Evolutionary conservation across 1,140 invertebrate species (phyloP).

Genomic region (Magallana ariakensis): DNA sequence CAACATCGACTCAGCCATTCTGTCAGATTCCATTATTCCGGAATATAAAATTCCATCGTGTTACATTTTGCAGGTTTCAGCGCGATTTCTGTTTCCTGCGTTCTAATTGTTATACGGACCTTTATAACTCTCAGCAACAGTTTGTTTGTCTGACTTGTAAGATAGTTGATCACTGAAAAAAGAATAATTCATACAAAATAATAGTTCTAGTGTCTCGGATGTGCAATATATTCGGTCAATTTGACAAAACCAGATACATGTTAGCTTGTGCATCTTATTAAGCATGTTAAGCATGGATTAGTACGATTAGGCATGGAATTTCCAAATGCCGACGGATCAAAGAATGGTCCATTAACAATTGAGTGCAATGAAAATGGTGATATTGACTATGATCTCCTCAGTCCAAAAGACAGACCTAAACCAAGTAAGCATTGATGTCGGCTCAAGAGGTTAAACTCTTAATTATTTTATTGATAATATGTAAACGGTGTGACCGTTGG

Average conservation of each 20-base stretch:
- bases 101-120: not conserved
- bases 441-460: too few species aligned
- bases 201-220: too few species aligned
- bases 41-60: not conserved
- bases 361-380: constrained; percentile 28
- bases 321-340: not conserved
- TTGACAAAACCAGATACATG: too few species aligned
- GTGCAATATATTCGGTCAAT: too few species aligned
- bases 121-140: too few species aligned
- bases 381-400: constrained; percentile 49
- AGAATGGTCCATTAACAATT: not conserved
- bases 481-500: too few species aligned
- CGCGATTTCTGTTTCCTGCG: constrained; percentile 3
- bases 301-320: not conserved
- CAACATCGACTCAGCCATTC: not conserved
- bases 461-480: too few species aligned
- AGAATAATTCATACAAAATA: too few species aligned
- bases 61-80: not conserved
- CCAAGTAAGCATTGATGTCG: constrained; percentile 40
- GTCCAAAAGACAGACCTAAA: constrained; percentile 46
- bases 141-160: too few species aligned
- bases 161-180: too few species aligned
- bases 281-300: too few species aligned
- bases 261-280: too few species aligned
- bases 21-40: not conserved